These are phyloP conservation scores for Autographa pulchrina DNA, from an alignment of 2,888 invertebrate species.

Conservation along the genomic window DNA sequence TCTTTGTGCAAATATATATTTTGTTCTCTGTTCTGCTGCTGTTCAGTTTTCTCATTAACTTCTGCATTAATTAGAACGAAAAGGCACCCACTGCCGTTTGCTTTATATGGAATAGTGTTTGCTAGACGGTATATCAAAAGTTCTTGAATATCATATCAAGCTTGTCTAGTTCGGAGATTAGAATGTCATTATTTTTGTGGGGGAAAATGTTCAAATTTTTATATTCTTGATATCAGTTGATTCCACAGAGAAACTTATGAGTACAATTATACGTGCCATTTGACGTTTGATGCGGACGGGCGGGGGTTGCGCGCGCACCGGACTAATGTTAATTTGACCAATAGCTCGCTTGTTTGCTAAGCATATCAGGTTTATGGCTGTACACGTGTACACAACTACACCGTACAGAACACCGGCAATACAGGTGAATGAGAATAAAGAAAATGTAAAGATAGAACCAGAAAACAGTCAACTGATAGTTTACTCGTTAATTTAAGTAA, in stretches of 20 bases:
- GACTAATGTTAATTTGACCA: neutral
- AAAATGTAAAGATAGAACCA: neutral
- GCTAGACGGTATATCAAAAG: neutral
- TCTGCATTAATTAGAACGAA: constrained; percentile 9
- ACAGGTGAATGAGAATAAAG: neutral
- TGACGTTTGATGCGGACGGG: neutral
- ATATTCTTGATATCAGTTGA: no score
- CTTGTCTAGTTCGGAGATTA: no score
- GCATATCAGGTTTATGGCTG: neutral
- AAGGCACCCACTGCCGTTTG: neutral
- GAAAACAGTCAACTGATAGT: no score
- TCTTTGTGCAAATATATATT: constrained; percentile 10
- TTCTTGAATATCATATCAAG: no score
- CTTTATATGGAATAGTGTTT: neutral
- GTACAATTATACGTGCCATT: neutral
- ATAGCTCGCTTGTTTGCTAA: constrained; percentile 1
- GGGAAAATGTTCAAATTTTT: no score
- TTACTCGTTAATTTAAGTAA: no score
- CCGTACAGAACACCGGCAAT: neutral
- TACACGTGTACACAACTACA: neutral
- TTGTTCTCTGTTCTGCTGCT: constrained; percentile 7
- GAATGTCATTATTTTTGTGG: no score
- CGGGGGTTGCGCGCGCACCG: neutral
- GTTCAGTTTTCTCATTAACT: neutral
- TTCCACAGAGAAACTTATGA: no score